Base-by-base conservation (phyloP, 2,888 invertebrate species). In the Troglohyphantes excavatus region DNA sequence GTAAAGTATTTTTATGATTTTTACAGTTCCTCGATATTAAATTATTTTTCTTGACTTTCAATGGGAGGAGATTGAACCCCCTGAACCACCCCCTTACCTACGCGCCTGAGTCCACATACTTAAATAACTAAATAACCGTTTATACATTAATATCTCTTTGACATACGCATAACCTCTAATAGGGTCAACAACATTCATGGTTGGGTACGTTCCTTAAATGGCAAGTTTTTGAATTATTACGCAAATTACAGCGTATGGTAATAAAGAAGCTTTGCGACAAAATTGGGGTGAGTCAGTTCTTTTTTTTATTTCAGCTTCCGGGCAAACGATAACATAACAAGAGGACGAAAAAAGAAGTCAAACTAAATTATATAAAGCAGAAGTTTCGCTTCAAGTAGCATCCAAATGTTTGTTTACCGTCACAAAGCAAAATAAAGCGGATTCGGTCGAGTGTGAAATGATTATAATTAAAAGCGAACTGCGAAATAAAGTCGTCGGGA, bases 111-210 rank as follows among this genome's bases (percentile, higher is more conserved):
- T n/a, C n/a, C n/a, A n/a, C n/a, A n/a, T n/a, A n/a, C n/a, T n/a
- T n/a, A n/a, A n/a, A n/a, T n/a, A n/a, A n/a, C n/a, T n/a, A n/a
- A n/a, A n/a, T n/a, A n/a, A n/a, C n/a, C n/a, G n/a, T n/a, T n/a
- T n/a, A n/a, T n/a, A n/a, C n/a, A n/a, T n/a, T n/a, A n/a, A n/a
- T n/a, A 27, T 53, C 17, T 21, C 72, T 21, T 33, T 29, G 13
- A 26, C 9, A 29, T 1, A 17, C 43, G 17, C 13, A 53, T 17
- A 53, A 53, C 17, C 53, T 53, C 17, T n/a, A 13, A 53, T 70
- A 26, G 46, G 72, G 70, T 70, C 82, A 61, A 63, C 61, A 82
- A n/a, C 82, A 82, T 82, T 82, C 53, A 82, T 39, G 82, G 59
- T 39, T 82, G 68, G 82, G 39, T 61, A 61, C 23, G 5, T 65